Percentiles rank a stretch among this genome's conserved stretches.
phyloP scores from a whole-genome alignment of 2,797 vertebrate genomes.

The Gobio occitaniae region DNA sequence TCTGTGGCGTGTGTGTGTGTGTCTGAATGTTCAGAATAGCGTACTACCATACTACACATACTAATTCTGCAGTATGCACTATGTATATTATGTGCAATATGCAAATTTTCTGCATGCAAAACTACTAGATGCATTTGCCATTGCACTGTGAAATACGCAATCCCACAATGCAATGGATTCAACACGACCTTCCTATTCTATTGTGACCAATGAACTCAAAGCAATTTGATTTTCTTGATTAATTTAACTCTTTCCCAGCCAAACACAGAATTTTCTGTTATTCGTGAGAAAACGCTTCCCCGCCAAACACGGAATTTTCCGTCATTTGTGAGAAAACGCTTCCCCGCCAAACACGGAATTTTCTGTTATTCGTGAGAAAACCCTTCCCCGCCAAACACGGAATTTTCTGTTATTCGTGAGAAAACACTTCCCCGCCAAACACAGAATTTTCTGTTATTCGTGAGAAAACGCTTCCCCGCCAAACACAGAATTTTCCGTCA shows the following conservation, averaged over 20 bases:
- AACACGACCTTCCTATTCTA: background rate
- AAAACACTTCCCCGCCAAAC: too few species aligned
- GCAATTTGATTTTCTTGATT: background rate
- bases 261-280: too few species aligned
- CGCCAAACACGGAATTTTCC: too few species aligned
- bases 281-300: too few species aligned
- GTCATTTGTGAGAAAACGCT: too few species aligned
- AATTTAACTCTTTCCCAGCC: background rate
- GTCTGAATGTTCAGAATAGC: conserved; percentile 53
- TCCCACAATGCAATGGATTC: background rate
- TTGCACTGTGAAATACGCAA: background rate
- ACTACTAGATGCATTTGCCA: background rate
- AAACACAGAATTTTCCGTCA: too few species aligned
- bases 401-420: too few species aligned
- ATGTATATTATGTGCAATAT: background rate
- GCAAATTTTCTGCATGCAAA: background rate
- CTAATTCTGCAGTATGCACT: background rate
- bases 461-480: too few species aligned
- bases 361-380: too few species aligned
- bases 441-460: too few species aligned
- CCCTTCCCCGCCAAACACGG: too few species aligned
- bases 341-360: too few species aligned
- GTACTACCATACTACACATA: conserved; percentile 26
- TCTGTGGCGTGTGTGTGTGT: conserved; percentile 56
- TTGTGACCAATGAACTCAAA: background rate